phyloP scores from a whole-genome alignment of 2,797 vertebrate genomes.

The Falco cherrug region DNA sequence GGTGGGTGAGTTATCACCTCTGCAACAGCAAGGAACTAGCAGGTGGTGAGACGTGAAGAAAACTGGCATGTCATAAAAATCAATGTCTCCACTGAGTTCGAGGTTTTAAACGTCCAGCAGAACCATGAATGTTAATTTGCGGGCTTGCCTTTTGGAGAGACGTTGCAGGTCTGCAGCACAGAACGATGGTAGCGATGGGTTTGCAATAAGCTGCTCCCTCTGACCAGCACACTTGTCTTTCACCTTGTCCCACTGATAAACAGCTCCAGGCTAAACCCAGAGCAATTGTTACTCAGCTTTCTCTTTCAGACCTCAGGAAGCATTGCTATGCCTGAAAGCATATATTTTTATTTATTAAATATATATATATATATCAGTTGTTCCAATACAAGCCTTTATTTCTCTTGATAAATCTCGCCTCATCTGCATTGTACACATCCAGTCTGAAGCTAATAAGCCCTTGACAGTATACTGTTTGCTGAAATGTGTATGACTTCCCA shows the following conservation, averaged over 20 bases:
- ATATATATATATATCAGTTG: neutral
- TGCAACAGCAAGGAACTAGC: neutral
- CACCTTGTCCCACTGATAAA: neutral
- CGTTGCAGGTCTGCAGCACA: fast-evolving
- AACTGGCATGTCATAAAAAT: neutral
- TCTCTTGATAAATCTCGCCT: neutral
- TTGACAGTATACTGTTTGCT: neutral
- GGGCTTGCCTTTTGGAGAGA: neutral
- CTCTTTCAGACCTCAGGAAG: neutral
- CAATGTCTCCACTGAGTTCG: fast-evolving
- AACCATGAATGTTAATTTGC: neutral
- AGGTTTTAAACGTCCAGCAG: neutral
- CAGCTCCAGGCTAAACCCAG: neutral
- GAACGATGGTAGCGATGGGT: neutral
- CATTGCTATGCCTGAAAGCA: neutral
- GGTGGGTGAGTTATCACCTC: neutral
- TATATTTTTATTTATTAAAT: neutral
- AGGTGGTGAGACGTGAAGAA: neutral
- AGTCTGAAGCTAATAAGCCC: neutral
- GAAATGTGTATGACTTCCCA: neutral
- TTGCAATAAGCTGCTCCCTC: neutral
- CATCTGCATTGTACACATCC: neutral
- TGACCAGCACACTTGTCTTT: neutral
- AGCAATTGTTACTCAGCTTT: neutral
- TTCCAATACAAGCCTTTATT: neutral